Evolutionary conservation across 2,797 vertebrate species (phyloP), one percentile per base, ranked within the genome.

Genomic region (Gadopsis bispinosus): DNA sequence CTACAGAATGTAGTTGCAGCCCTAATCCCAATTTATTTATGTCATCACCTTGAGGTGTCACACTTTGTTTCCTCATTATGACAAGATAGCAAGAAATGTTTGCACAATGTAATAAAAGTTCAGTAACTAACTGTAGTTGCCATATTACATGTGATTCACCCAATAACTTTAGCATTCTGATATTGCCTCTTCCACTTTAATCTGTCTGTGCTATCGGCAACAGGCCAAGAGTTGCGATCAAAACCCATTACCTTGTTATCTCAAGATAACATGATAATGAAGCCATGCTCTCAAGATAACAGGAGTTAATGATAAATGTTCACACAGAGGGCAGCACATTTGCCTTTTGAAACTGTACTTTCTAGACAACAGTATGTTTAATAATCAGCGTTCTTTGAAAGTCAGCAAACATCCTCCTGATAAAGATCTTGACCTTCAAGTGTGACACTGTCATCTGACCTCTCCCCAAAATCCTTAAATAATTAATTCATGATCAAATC

Each of bases 171-270:
- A 31, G 4, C 19, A 22, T 26, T 65, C 9, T 69, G 66, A 67
- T 51, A 51, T 67, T 29, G 16, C 11, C 37, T 51, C 41, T 48
- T 76, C 7, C 41, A 19, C 22, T 54, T 80, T 59, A 16, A 76
- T 73, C 70, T 0, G 9, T 74, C 50, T 14, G 5, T 59, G 37
- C 19, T 80, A 64, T 68, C 69, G 61, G 61, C 72, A 73, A 66
- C 16, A 4, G 45, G 63, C 50, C 50, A 37, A 43, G 59, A 43
- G 60, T 64, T 73, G 48, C 62, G 72, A 80, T 79, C 67, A 69
- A 69, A 80, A 70, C 20, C 61, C 19, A 69, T 73, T 73, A 43
- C 20, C 62, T 35, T 33, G 29, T 87, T 83, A 81, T 86, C 75
- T 69, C 26, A 3, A 70, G 78, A 82, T 86, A 59, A 71, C 55